Percentiles rank a stretch among this genome's conserved stretches.
These are phyloP conservation scores for Enteromius trimaculatus DNA, from an alignment of 2,797 vertebrate genomes.

Conservation along the genomic window DNA sequence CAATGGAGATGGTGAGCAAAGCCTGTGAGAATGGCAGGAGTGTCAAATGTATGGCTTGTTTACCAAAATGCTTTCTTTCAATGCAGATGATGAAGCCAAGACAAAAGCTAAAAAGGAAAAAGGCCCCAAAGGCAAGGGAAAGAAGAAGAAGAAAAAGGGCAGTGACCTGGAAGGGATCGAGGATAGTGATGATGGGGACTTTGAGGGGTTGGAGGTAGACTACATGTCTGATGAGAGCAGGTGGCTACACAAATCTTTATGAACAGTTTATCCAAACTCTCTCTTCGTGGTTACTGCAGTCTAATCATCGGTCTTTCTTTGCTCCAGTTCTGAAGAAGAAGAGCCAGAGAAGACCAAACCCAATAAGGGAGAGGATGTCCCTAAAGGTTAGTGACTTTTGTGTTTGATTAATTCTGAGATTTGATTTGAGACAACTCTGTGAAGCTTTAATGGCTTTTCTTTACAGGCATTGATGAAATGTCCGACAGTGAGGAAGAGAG, in stretches of 20 bases:
- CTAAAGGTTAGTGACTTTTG: slow-evolving; percentile 77
- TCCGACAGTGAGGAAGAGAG: slow-evolving; percentile 92
- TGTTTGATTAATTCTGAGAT: background rate
- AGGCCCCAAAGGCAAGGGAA: slow-evolving; percentile 76
- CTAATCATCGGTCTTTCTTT: background rate
- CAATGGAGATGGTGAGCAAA: slow-evolving; percentile 80
- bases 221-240: slow-evolving; percentile 95
- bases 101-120: slow-evolving; percentile 72
- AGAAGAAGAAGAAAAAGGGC: slow-evolving; percentile 83
- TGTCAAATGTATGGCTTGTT: background rate
- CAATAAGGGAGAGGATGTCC: slow-evolving; percentile 79
- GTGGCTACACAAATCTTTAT: slow-evolving; percentile 64
- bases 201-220: slow-evolving; percentile 91
- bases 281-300: background rate
- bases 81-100: slow-evolving; percentile 78
- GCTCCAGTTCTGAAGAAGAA: slow-evolving; percentile 79
- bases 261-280: background rate
- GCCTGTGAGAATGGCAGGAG: background rate
- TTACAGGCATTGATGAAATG: slow-evolving; percentile 83
- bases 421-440: background rate
- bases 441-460: background rate
- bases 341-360: slow-evolving; percentile 74
- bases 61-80: background rate
- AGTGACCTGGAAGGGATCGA: slow-evolving; percentile 85
- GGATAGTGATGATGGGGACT: slow-evolving; percentile 92